Conservation (phyloP, 2,113 vertebrate species). For the Turdus rufiventris region DNA sequence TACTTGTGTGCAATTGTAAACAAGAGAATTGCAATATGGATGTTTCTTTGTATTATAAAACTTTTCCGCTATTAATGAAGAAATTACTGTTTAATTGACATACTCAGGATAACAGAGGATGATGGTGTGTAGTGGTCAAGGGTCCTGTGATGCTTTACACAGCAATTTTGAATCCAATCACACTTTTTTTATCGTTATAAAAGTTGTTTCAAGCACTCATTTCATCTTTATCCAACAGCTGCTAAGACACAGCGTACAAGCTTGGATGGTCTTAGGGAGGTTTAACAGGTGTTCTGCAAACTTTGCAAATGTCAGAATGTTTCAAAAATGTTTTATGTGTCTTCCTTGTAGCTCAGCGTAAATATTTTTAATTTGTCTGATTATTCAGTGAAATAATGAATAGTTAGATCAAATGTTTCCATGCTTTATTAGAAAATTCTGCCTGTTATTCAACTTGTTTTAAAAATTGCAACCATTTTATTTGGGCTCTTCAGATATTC, state of each 20-base stretch:
- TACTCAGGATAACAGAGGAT: slow-evolving; percentile 96
- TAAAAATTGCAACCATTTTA: slow-evolving; percentile 38
- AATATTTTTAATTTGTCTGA: slow-evolving; percentile 53
- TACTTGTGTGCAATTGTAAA: slow-evolving; percentile 84
- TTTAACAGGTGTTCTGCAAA: slow-evolving; percentile 10
- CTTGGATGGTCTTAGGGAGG: slow-evolving; percentile 25
- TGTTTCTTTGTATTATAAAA: slow-evolving; percentile 90
- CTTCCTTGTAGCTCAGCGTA: slow-evolving; percentile 51
- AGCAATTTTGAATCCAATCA: slow-evolving; percentile 70
- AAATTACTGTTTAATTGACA: slow-evolving; percentile 89
- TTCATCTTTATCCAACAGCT: slow-evolving; percentile 63
- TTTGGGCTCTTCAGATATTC: slow-evolving; percentile 45
- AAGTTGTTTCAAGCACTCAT: slow-evolving; percentile 62
- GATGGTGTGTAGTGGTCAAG: slow-evolving; percentile 76
- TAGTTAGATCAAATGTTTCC: slow-evolving; percentile 44
- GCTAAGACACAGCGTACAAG: slow-evolving; percentile 54
- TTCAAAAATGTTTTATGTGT: slow-evolving; percentile 43
- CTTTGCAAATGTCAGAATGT: slow-evolving; percentile 52
- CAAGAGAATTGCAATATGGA: slow-evolving; percentile 81
- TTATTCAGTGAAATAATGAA: slow-evolving; percentile 60
- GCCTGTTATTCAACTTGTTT: slow-evolving; percentile 38
- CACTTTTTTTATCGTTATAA: slow-evolving; percentile 42
- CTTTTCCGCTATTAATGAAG: slow-evolving; percentile 85
- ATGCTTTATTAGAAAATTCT: slow-evolving; percentile 61
- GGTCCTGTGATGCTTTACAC: slow-evolving; percentile 75